Percentiles rank a stretch among this genome's conserved stretches.
Evolutionary conservation across 2,113 vertebrate genomes (phyloP).

Genomic region (Myiagra hebetior): DNA sequence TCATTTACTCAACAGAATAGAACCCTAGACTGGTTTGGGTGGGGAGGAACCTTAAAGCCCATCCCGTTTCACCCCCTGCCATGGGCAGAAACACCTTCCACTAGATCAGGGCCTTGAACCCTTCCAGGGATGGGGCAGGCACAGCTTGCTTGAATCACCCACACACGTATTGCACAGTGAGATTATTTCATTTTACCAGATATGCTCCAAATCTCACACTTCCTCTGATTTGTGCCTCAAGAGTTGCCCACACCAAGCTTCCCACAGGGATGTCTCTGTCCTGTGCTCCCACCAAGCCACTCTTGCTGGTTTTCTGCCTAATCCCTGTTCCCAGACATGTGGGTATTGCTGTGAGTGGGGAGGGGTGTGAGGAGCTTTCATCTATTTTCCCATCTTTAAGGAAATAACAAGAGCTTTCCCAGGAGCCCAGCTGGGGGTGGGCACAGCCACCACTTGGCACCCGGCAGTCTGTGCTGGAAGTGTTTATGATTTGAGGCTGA

Average conservation of each 20-base stretch:
- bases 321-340: not conserved
- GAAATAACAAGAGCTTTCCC: not conserved
- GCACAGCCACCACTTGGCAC: not conserved
- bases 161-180: rapidly evolving
- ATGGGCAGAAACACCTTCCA: not conserved
- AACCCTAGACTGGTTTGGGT: not conserved
- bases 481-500: not conserved
- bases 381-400: not conserved
- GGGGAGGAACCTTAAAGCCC: not conserved
- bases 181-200: not conserved
- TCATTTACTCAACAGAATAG: rapidly evolving
- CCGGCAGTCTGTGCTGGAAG: not conserved
- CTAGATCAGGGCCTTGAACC: not conserved
- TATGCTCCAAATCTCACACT: rapidly evolving
- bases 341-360: not conserved
- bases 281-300: not conserved
- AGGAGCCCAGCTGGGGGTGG: not conserved
- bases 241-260: rapidly evolving
- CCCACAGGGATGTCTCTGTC: not conserved
- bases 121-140: not conserved
- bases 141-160: rapidly evolving
- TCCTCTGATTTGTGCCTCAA: not conserved
- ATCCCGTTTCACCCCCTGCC: not conserved
- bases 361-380: not conserved
- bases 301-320: not conserved